Conservation (phyloP, 2,888 invertebrate genomes). For the Synergus gifuensis region DNA sequence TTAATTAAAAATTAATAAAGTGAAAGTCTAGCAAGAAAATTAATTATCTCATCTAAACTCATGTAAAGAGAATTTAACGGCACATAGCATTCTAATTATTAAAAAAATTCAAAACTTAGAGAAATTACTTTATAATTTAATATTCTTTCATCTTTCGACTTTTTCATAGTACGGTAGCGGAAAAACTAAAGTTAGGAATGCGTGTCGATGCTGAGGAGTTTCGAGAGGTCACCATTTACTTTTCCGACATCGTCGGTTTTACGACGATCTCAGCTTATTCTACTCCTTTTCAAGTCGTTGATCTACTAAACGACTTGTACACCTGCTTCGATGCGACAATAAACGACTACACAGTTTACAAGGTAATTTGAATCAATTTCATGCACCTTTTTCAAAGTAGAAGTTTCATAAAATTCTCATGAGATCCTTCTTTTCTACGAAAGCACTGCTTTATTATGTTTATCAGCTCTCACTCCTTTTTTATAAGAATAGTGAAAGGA, state of each 20-base stretch:
- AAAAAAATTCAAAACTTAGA: not conserved
- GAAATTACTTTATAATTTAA: not conserved
- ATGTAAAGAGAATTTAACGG: no score
- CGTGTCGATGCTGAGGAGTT: slow-evolving; percentile 96
- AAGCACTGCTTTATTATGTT: not conserved
- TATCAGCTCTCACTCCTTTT: no score
- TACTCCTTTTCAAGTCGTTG: slow-evolving; percentile 94
- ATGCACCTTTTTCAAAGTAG: not conserved
- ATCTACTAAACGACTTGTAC: slow-evolving; percentile 94
- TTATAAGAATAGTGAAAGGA: no score
- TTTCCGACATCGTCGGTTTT: slow-evolving; percentile 96
- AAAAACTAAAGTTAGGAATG: slow-evolving; percentile 92
- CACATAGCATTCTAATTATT: no score
- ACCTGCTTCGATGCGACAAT: slow-evolving; percentile 96
- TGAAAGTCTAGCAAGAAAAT: no score
- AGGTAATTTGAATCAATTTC: slow-evolving; percentile 78
- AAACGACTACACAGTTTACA: slow-evolving; percentile 93
- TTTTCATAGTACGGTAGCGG: slow-evolving; percentile 89
- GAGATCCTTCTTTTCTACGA: not conserved
- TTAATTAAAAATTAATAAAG: not conserved
- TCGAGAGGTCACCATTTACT: slow-evolving; percentile 95
- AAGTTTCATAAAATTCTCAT: not conserved
- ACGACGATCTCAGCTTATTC: slow-evolving; percentile 95
- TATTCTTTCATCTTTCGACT: not conserved
- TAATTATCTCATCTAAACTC: no score